Base-by-base conservation (phyloP, 1,140 invertebrate genomes). In the Megalonaias nervosa region DNA sequence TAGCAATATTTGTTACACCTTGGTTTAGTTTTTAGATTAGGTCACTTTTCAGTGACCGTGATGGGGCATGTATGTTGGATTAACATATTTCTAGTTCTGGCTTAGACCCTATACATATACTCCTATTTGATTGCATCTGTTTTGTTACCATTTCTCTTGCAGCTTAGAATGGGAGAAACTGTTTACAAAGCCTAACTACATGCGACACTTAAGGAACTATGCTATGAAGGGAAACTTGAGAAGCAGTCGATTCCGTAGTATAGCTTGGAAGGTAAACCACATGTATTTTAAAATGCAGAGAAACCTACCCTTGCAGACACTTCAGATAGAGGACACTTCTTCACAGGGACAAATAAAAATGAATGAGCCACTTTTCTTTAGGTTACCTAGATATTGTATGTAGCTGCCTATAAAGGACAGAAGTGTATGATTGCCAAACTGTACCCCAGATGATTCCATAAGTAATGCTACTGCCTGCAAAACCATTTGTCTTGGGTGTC, bases 101-200 rank as follows among this genome's bases (percentile, higher is more conserved):
- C 38, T 48, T 48, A 48, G 38, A 48, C 11, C 6, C 9, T 11
- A 6, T 48, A 48, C 6, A 48, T 48, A 9, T 48, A 48, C 38
- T 6, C 38, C 11, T 48, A 5, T 48, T 48, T 48, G 38, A 48
- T 48, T 48, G 38, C 38, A 48, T 11, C 11, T 48, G 6, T 9
- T 48, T 48, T 1, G 11, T 48, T 48, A 48, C 38, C 4, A 48
- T 69, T n/a, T 76, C 12, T 79, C 38, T 84, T 86, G 15, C 74
- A 91, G 90, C 67, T 69, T 81, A 56, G 90, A 91, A 75, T 91
- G 90, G 90, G 87, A 90, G 75, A 87, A 84, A 58, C 81, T 90
- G 68, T 91, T 90, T 68, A 72, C 70, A 16, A 84, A 81, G 62
- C 77, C 78, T 19, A 82, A 88, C 55, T 90, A 87, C 77, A 76